phyloP scores from a whole-genome alignment of 2,797 vertebrate genomes.

The Simalia tracyae region DNA sequence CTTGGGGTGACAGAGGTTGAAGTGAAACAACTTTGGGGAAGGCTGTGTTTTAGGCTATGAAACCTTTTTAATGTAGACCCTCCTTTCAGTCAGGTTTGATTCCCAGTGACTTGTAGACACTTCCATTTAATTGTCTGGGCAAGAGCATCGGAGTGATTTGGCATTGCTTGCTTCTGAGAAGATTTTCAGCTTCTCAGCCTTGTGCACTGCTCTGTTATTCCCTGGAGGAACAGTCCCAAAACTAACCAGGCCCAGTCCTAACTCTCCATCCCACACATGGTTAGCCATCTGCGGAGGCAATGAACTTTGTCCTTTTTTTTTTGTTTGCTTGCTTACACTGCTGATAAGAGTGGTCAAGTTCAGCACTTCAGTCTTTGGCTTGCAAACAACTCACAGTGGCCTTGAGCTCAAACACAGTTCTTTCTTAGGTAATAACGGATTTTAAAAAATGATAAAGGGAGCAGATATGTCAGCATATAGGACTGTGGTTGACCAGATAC shows the following conservation, averaged over 20 bases:
- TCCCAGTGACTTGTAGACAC: neutral
- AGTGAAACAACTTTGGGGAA: neutral
- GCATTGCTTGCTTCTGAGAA: neutral
- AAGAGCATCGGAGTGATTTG: neutral
- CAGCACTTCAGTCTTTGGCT: neutral
- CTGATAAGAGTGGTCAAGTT: neutral
- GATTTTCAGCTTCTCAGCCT: neutral
- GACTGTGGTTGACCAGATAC: too few relatives aligned
- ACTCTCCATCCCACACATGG: neutral
- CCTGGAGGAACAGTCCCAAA: neutral
- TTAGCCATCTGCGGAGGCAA: neutral
- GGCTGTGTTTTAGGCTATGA: neutral
- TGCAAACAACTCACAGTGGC: neutral
- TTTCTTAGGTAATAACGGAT: neutral
- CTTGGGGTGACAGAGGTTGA: neutral
- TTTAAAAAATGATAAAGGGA: neutral
- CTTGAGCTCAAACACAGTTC: neutral
- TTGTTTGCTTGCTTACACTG: neutral
- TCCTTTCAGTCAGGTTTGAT: neutral
- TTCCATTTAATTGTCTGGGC: neutral
- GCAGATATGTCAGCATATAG: too few relatives aligned
- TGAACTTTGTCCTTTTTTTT: neutral
- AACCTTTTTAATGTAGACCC: neutral
- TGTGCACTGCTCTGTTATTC: neutral
- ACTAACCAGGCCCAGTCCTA: neutral